These are phyloP conservation scores for Ptilorrhoa leucosticta DNA, from an alignment of 2,113 vertebrate genomes.

Conservation along the genomic window DNA sequence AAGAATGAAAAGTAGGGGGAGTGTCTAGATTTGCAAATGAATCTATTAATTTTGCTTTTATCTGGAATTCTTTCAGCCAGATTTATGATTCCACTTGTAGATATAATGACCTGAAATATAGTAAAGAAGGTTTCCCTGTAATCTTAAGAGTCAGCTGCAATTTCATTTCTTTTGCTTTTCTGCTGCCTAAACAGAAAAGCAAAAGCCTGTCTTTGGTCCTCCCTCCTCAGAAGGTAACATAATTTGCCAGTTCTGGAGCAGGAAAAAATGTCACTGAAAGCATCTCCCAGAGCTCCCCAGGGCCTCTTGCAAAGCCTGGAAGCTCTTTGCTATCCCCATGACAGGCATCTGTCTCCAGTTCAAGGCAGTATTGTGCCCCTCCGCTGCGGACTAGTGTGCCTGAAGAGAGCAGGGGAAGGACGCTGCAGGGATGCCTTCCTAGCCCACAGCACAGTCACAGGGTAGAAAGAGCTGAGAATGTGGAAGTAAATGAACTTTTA, in stretches of 20 bases:
- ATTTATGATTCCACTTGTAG: neutral
- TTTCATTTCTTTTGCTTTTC: neutral
- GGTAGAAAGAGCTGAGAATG: neutral
- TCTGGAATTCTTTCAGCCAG: neutral
- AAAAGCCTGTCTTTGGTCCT: neutral
- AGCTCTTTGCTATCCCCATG: neutral
- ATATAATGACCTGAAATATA: neutral
- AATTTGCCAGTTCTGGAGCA: neutral
- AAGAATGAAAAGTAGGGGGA: neutral
- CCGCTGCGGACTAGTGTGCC: neutral
- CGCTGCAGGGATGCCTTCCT: rapidly evolving
- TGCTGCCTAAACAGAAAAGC: neutral
- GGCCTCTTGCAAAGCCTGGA: neutral
- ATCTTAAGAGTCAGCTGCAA: neutral
- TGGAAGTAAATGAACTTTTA: neutral
- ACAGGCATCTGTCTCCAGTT: neutral
- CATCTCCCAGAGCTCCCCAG: neutral
- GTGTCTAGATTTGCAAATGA: neutral
- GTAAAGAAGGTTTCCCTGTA: neutral
- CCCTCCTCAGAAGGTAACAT: neutral
- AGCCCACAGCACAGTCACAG: neutral
- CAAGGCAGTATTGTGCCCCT: neutral
- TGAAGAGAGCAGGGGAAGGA: neutral
- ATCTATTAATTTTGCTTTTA: slow-evolving; percentile 9
- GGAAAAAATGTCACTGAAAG: neutral